Base-by-base conservation (phyloP, 2,113 vertebrate species). In the Ophthalmolycus amberensis region DNA sequence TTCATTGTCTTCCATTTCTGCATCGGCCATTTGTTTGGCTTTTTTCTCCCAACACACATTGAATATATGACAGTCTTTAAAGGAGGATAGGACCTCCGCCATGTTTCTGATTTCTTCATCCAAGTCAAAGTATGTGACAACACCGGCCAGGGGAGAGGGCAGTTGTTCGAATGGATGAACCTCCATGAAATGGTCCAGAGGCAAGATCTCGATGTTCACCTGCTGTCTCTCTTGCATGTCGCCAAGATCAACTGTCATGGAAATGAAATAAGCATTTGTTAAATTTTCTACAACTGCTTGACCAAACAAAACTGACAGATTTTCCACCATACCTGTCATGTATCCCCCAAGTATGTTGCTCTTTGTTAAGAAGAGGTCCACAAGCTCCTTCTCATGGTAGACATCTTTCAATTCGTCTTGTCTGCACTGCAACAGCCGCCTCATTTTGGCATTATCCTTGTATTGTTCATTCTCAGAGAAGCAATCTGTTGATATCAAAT, bases 21-120 rank as follows among this genome's bases (percentile, higher is more conserved):
- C 44, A 42, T 0, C 3, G 37, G 58, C 66, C 14, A 50, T 56
- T 0, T 10, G 1, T 77, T 64, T 34, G 0, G 95, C 96, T 3
- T 85, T 74, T 18, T 92, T 85, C 10, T 94, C 83, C 98, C 97
- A 99, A 67, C 95, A 95, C 52, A 88, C 44, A 78, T 90, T 91
- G 83, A 99, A 96, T 83, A 97, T 44, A 65, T 92, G 82, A 82
- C 98, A 97, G 1, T 96, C 93, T 9, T 87, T 95, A 1, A 95
- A 93, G 0, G 0, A 42, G 78, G 94, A 66, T 0, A 96, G 79
- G 1, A 0, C 0, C 0, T 72, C 1, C 3, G 92, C 96, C 94
- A 95, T 96, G 0, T 82, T 0, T 46, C 80, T 93, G 0, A 96
- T 40, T 1, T 89, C 0, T 1, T 92, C 46, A 34, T 93, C 92